Evolutionary conservation across 2,797 vertebrate species (phyloP).

Genomic region (Poecilia gillii): DNA sequence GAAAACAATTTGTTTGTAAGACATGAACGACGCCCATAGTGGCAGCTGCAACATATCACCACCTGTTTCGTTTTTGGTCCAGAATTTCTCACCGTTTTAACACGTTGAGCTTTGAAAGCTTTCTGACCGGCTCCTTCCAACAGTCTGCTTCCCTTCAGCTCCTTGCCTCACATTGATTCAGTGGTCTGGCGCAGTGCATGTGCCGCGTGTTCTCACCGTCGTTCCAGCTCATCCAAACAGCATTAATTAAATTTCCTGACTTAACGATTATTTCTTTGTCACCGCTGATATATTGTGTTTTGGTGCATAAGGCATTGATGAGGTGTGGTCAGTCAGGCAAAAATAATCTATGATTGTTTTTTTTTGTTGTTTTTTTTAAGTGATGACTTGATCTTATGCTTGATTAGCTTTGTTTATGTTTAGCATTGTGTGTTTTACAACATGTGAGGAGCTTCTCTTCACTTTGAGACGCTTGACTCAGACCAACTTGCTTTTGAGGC

Average conservation of each 20-base stretch:
- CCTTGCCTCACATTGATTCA: constrained; percentile 77
- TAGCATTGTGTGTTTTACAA: constrained; percentile 52
- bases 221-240: constrained; percentile 62
- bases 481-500: constrained; percentile 90
- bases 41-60: neutral
- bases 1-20: neutral
- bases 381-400: constrained; percentile 47
- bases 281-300: constrained; percentile 87
- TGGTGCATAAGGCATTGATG: constrained; percentile 53
- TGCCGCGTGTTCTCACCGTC: constrained; percentile 63
- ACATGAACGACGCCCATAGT: neutral
- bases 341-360: constrained; percentile 32
- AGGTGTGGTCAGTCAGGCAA: constrained; percentile 30
- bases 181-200: constrained; percentile 80
- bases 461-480: constrained; percentile 88
- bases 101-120: constrained; percentile 10
- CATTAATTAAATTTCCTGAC: constrained; percentile 86
- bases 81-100: neutral
- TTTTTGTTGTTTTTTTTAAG: constrained; percentile 24
- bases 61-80: neutral
- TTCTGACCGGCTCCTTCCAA: constrained; percentile 10
- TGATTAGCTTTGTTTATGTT: constrained; percentile 46
- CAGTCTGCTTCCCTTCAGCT: constrained; percentile 41
- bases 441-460: constrained; percentile 75
- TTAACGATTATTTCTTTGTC: constrained; percentile 84